Percentiles rank a stretch among this genome's conserved stretches.
These are phyloP conservation scores for Matsumurasca onukii DNA, from an alignment of 1,140 invertebrate species.

Conservation along the genomic window DNA sequence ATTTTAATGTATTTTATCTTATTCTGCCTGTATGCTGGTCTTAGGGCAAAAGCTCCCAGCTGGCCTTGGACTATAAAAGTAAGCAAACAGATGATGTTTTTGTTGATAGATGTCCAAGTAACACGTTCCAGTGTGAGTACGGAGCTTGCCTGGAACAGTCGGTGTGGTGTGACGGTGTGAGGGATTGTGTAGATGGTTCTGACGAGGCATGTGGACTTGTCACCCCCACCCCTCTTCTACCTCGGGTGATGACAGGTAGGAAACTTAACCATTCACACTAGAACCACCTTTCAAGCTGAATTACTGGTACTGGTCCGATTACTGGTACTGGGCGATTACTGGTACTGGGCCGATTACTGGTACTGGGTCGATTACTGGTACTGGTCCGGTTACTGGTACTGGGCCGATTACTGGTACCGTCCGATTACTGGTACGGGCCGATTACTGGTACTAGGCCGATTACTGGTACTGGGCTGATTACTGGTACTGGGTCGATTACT, in stretches of 20 bases:
- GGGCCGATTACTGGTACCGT: no score
- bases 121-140: slow-evolving; percentile 33
- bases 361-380: no score
- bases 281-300: neutral
- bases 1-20: slow-evolving; percentile 9
- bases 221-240: slow-evolving; percentile 51
- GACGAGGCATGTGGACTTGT: slow-evolving; percentile 46
- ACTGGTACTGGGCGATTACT: neutral
- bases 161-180: slow-evolving; percentile 49
- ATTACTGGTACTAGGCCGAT: no score
- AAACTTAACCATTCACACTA: neutral
- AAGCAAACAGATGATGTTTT: neutral
- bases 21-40: neutral
- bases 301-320: neutral
- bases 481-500: no score
- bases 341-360: no score
- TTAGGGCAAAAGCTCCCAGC: neutral
- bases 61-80: neutral
- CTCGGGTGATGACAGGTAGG: neutral
- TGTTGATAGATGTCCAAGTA: slow-evolving; percentile 7
- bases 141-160: slow-evolving; percentile 56
- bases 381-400: no score
- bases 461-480: no score
- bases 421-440: no score
- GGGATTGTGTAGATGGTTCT: slow-evolving; percentile 52